Evolutionary conservation across 2,797 vertebrate species (phyloP).

Genomic region (Zalophus californianus): DNA sequence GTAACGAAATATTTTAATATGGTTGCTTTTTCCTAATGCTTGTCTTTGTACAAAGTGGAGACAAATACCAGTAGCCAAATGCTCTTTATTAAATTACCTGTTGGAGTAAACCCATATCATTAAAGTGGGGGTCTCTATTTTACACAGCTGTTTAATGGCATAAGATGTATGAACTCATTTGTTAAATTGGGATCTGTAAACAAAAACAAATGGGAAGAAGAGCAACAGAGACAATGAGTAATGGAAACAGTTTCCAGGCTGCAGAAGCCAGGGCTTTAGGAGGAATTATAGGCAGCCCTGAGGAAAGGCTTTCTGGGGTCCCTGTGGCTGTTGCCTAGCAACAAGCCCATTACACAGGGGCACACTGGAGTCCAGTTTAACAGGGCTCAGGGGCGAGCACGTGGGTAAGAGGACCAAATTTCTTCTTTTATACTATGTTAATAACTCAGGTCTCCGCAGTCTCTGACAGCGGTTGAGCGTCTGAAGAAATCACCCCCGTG

Average conservation of each 20-base stretch:
- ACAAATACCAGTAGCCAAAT: conserved; percentile 64
- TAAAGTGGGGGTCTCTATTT: conserved; percentile 77
- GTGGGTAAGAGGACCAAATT: conserved; percentile 76
- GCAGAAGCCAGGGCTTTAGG: conserved; percentile 80
- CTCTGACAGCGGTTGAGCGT: neutral
- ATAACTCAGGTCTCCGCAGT: conserved; percentile 67
- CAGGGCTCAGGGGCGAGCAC: conserved; percentile 79
- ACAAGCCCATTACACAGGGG: conserved; percentile 85
- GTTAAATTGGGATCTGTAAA: conserved; percentile 85
- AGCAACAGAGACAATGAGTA: conserved; percentile 83
- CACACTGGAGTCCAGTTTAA: conserved; percentile 83
- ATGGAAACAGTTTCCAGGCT: conserved; percentile 85
- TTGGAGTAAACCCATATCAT: conserved; percentile 32
- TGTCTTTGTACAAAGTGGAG: conserved; percentile 11
- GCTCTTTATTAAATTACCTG: conserved; percentile 68
- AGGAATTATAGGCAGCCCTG: conserved; percentile 77
- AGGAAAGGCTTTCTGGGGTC: conserved; percentile 85
- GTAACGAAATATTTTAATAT: conserved; percentile 2
- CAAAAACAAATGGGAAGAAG: conserved; percentile 84
- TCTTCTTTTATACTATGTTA: conserved; percentile 73
- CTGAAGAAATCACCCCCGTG: conserved; percentile 70
- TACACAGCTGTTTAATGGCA: conserved; percentile 79
- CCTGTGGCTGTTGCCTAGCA: conserved; percentile 88
- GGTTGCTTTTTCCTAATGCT: neutral
- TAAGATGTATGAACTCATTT: conserved; percentile 84